phyloP scores from a whole-genome alignment of 2,888 invertebrate genomes.

The Cyrtodaria siliqua region DNA sequence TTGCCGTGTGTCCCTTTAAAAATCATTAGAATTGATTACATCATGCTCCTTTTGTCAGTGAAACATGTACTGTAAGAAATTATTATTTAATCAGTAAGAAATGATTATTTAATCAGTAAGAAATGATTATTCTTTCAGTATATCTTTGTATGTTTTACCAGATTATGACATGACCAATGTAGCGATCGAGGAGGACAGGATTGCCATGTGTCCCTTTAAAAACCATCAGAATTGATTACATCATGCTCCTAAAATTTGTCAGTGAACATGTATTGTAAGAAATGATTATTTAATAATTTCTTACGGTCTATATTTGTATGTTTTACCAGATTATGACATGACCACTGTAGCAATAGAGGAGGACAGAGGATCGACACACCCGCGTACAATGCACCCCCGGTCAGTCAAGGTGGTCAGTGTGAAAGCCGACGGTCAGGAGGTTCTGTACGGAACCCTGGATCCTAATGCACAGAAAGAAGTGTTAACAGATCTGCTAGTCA shows the following conservation, averaged over 20 bases:
- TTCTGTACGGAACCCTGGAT: conserved; percentile 81
- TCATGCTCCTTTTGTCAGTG: too few species aligned
- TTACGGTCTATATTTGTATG: neutral
- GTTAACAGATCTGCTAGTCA: conserved; percentile 84
- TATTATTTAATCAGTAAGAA: too few species aligned
- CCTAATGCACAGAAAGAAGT: conserved; percentile 81
- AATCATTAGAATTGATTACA: too few species aligned
- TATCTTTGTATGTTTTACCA: too few species aligned
- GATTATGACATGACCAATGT: neutral
- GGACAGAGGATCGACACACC: conserved; percentile 1
- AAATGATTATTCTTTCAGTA: too few species aligned
- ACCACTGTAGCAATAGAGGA: neutral
- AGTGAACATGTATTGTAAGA: too few species aligned
- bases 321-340: neutral
- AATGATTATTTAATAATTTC: neutral
- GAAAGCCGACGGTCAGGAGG: conserved; percentile 74
- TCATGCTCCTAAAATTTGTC: too few species aligned
- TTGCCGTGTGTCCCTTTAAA: too few species aligned
- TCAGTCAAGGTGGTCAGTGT: conserved; percentile 76
- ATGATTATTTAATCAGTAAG: too few species aligned
- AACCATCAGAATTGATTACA: too few species aligned
- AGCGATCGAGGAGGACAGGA: conserved; percentile 2
- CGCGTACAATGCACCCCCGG: conserved; percentile 45
- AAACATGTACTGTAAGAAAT: too few species aligned
- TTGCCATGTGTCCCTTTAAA: too few species aligned